Conservation (phyloP, 2,113 vertebrate genomes). For the Podiceps cristatus region DNA sequence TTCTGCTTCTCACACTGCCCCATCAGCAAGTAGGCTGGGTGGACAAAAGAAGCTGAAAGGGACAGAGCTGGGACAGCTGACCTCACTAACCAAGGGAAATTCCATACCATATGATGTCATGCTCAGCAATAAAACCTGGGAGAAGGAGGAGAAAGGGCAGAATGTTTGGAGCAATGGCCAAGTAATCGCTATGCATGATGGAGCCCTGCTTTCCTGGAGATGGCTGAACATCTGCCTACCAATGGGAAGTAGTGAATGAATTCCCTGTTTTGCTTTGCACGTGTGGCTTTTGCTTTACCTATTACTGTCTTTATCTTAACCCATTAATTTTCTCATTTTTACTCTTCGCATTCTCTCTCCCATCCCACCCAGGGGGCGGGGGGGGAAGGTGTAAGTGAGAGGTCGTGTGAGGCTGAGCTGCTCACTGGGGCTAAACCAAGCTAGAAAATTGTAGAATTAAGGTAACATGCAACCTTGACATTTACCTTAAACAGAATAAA, state of each 20-base stretch:
- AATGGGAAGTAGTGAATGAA: background rate
- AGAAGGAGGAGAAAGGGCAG: background rate
- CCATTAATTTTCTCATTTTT: background rate
- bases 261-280: background rate
- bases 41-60: background rate
- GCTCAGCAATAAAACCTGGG: background rate
- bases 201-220: background rate
- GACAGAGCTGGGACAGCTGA: background rate
- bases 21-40: background rate
- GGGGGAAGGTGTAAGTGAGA: background rate
- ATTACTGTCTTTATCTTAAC: background rate
- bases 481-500: background rate
- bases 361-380: rapidly evolving
- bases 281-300: background rate
- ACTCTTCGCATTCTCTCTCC: background rate
- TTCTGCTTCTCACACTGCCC: background rate
- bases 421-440: background rate
- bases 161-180: background rate
- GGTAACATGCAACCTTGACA: background rate
- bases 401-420: background rate
- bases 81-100: background rate
- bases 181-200: rapidly evolving
- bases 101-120: background rate
- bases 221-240: background rate
- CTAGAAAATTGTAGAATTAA: background rate